phyloP scores from a whole-genome alignment of 2,113 vertebrate species.

The Callipepla squamata region DNA sequence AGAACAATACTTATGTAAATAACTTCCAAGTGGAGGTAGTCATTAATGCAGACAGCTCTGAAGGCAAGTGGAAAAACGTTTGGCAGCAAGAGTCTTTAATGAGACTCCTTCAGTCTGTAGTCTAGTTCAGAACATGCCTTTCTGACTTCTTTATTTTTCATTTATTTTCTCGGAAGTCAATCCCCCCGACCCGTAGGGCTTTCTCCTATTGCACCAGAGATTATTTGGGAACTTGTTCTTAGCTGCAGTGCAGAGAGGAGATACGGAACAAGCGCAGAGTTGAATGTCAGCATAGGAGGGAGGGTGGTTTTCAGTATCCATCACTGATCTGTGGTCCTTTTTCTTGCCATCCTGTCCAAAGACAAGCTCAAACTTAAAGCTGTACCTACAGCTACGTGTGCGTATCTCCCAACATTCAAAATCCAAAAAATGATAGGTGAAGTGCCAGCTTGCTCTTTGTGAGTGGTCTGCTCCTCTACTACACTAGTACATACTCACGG shows the following conservation, averaged over 20 bases:
- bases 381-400: neutral
- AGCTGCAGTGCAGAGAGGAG: neutral
- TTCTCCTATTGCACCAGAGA: neutral
- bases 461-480: neutral
- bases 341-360: neutral
- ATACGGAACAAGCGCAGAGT: neutral
- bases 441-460: neutral
- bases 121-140: neutral
- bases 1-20: slow-evolving; percentile 69
- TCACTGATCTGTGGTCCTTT: neutral
- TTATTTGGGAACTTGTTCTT: neutral
- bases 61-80: neutral
- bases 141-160: neutral
- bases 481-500: neutral
- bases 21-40: slow-evolving; percentile 21
- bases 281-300: neutral
- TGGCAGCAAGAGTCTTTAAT: neutral
- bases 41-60: slow-evolving; percentile 49
- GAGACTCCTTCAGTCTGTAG: neutral
- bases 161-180: neutral
- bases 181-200: neutral
- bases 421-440: neutral
- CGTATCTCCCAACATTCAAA: accelerated
- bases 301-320: neutral
- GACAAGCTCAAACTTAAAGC: neutral